Percentiles rank a stretch among this genome's conserved stretches.
Conservation (phyloP, 2,797 vertebrate genomes). For the Pipistrellus kuhlii region DNA sequence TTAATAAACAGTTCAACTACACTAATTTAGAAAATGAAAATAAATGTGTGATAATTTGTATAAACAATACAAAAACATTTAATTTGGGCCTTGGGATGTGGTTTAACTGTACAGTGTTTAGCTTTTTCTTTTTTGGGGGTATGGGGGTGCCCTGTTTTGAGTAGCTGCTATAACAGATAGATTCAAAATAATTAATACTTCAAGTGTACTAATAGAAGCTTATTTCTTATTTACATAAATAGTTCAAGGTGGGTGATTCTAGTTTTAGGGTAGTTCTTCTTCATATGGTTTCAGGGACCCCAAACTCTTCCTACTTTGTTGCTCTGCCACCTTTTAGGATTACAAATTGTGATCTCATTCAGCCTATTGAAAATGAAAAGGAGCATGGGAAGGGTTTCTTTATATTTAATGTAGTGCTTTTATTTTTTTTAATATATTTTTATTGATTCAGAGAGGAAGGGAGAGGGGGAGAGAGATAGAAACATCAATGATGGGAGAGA, state of each 20-base stretch:
- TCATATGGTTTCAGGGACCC: neutral
- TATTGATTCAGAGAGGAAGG: too few relatives aligned
- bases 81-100: neutral
- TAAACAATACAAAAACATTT: conserved; percentile 50
- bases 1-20: conserved; percentile 48
- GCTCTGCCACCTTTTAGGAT: neutral
- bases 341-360: neutral
- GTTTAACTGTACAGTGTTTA: conserved; percentile 44
- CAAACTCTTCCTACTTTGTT: neutral
- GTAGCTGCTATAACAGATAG: neutral
- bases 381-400: neutral
- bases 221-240: conserved; percentile 1
- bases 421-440: too few relatives aligned
- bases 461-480: too few relatives aligned
- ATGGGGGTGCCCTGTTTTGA: neutral
- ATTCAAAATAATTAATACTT: neutral
- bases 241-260: neutral
- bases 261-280: neutral
- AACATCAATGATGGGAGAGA: too few relatives aligned
- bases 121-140: neutral
- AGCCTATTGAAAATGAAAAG: neutral
- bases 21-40: conserved; percentile 62
- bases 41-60: conserved; percentile 45
- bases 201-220: neutral
- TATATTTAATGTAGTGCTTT: too few relatives aligned